Conservation (phyloP, 2,797 vertebrate genomes). For the Glossophaga mutica region DNA sequence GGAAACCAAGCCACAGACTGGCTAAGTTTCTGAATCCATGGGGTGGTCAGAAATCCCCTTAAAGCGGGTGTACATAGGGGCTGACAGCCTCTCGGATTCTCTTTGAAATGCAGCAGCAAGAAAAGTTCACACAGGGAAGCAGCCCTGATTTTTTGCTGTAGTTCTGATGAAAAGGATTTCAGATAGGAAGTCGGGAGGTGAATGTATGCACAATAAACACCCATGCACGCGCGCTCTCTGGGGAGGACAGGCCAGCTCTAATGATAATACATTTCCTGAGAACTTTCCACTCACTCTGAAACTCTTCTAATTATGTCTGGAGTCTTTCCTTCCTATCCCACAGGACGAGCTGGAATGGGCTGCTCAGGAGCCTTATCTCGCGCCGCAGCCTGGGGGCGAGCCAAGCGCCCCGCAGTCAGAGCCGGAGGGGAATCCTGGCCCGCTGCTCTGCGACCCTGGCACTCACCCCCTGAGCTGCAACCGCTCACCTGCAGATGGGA, state of each 20-base stretch:
- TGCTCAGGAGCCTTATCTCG: constrained; percentile 68
- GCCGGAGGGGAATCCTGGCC: neutral
- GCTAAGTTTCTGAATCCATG: neutral
- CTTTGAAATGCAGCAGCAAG: neutral
- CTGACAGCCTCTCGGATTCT: neutral
- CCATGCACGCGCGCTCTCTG: neutral
- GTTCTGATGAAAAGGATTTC: neutral
- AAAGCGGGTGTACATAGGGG: neutral
- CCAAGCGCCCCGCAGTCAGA: neutral
- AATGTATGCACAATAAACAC: neutral
- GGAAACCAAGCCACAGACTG: neutral
- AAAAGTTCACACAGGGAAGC: neutral
- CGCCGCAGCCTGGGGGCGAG: neutral
- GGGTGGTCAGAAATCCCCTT: neutral
- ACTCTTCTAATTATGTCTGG: constrained; percentile 80
- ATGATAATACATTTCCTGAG: constrained; percentile 78
- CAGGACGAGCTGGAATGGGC: constrained; percentile 74
- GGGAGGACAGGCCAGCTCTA: constrained; percentile 16
- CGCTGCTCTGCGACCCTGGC: neutral
- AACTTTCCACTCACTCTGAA: constrained; percentile 71
- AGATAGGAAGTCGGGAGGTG: neutral
- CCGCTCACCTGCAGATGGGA: neutral
- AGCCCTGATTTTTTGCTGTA: neutral
- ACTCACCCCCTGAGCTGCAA: accelerated
- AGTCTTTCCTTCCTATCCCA: constrained; percentile 81